Evolutionary conservation across 2,888 invertebrate genomes (phyloP), one percentile per base, ranked within the genome.

Genomic region (Hyalella azteca): DNA sequence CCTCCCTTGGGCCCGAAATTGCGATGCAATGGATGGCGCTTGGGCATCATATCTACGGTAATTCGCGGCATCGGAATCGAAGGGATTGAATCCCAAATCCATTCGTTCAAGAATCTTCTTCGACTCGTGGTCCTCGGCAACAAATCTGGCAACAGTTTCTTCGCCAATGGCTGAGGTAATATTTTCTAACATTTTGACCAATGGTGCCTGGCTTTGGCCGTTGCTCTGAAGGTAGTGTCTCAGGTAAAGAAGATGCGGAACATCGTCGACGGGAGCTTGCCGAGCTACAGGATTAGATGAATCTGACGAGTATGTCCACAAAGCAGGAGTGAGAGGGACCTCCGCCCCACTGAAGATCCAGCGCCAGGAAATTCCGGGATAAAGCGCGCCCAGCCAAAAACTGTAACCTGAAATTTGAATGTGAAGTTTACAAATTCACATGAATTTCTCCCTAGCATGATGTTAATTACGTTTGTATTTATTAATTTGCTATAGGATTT

Each of bases 321-420:
- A 81, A 36, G 32, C 29, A 2, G 76, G 54, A 26, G 39, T 76
- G 0, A 80, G 78, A 29, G 73, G 48, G 15, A 83, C 81, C n/a
- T 78, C 54, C 36, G 77, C 40, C 49, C 83, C 83, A 15, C 36
- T 78, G 39, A 78, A 81, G n/a, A 73, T 19, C 83, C 83, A 83
- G 13, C 54, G 78, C 83, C 83, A 83, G 3, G 81, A 78, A 11
- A 77, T n/a, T 3, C 81, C 83, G 26, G 80, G 83, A 36, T 83
- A 83, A 22, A 83, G 48, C 1, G 78, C 83, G 15, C 83, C 83
- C 3, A 83, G 41, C 83, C 83, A 83, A 66, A 80, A 81, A 39
- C 77, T 79, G 80, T 73, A 81, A n/a, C 81, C 83, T 83, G 76
- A 7, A 19, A 26, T 39, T 19, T 77, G n/a, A 19, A 59, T 11